Percentiles rank a stretch among this genome's conserved stretches.
These are phyloP conservation scores for Geopemphigus sp. DNA, from an alignment of 1,140 invertebrate genomes.

Conservation along the genomic window DNA sequence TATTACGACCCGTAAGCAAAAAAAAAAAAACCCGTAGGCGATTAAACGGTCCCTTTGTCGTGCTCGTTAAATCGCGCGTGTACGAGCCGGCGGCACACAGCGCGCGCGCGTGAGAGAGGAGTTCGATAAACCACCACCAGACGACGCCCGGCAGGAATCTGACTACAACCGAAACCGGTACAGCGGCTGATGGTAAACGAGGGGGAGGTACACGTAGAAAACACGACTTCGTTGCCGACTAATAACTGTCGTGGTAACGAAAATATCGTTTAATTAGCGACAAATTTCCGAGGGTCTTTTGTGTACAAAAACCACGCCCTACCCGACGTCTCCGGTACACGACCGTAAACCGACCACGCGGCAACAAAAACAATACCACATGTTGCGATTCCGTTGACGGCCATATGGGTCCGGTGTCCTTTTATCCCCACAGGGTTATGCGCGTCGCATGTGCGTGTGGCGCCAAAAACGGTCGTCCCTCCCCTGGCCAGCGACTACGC, in stretches of 20 bases:
- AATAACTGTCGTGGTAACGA: background rate
- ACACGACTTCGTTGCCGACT: too few species aligned
- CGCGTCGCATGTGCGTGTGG: slow-evolving; percentile 23
- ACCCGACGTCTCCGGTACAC: too few species aligned
- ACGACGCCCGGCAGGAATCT: slow-evolving; percentile 28
- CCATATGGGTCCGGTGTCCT: slow-evolving; percentile 9
- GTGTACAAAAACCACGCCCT: background rate
- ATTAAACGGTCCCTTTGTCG: slow-evolving; percentile 22
- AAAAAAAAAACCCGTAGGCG: too few species aligned
- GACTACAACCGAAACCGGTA: background rate
- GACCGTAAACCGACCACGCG: background rate
- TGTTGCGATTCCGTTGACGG: slow-evolving; percentile 4
- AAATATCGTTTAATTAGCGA: slow-evolving; percentile 42
- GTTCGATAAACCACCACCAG: slow-evolving; percentile 31
- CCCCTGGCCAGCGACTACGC: background rate
- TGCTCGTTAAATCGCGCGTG: slow-evolving; percentile 6
- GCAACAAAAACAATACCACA: slow-evolving; percentile 35
- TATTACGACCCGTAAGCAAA: slow-evolving; percentile 6
- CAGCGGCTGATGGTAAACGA: too few species aligned
- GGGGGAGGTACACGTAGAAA: too few species aligned
- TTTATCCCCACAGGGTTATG: background rate
- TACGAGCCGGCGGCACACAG: background rate
- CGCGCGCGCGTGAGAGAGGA: too few species aligned
- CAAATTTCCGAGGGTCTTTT: slow-evolving; percentile 37
- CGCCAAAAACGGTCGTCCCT: slow-evolving; percentile 45